Conservation (phyloP, 2,797 vertebrate species). For the Eurystomus glaucurus region DNA sequence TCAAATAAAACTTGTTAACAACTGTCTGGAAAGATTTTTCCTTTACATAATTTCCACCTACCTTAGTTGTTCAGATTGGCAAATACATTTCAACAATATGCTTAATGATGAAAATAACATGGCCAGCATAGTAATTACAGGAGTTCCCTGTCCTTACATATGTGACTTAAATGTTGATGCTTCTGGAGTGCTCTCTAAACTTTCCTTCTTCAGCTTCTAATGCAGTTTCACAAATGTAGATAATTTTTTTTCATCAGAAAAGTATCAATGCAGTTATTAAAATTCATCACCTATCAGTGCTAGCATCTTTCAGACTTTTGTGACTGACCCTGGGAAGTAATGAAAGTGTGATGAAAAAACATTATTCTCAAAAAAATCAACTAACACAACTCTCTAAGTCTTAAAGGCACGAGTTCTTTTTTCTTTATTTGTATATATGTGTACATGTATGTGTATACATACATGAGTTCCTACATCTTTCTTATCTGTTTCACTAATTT, state of each 20-base stretch:
- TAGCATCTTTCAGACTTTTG: background rate
- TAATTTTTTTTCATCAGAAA: background rate
- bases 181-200: background rate
- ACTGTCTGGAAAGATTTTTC: background rate
- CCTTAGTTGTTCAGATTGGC: background rate
- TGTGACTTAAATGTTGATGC: background rate
- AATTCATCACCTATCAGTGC: background rate
- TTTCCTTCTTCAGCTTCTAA: background rate
- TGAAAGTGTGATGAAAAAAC: background rate
- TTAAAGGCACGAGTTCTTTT: background rate
- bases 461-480: background rate
- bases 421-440: background rate
- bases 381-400: background rate
- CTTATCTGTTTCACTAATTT: background rate
- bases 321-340: background rate
- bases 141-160: background rate
- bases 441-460: accelerated
- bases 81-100: background rate
- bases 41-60: background rate
- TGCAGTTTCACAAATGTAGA: background rate
- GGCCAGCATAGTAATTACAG: background rate
- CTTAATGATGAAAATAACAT: background rate
- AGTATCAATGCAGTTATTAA: background rate
- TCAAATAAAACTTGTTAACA: background rate
- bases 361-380: background rate